phyloP scores from a whole-genome alignment of 2,888 invertebrate species.

The Synanthedon andrenaeformis region DNA sequence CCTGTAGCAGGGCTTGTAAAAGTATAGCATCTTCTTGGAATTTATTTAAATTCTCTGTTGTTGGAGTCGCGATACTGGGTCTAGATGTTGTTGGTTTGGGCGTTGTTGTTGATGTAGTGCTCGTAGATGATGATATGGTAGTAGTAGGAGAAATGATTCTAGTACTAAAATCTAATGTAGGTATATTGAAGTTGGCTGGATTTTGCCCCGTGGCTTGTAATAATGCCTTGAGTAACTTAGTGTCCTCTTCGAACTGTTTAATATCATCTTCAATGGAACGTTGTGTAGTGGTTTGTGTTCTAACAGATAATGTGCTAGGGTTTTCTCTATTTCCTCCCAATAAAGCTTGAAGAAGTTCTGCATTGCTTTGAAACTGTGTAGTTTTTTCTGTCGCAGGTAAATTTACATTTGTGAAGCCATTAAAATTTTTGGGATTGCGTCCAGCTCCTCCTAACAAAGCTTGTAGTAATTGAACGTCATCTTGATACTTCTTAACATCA shows the following conservation, averaged over 20 bases:
- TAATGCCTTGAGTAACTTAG: slow-evolving; percentile 52
- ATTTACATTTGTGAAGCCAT: slow-evolving; percentile 24
- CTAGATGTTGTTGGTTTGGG: slow-evolving; percentile 22
- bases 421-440: slow-evolving; percentile 52
- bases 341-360: slow-evolving; percentile 42
- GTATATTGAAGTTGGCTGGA: slow-evolving; percentile 46
- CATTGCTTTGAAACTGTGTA: slow-evolving; percentile 21
- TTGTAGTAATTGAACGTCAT: slow-evolving; percentile 35
- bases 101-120: slow-evolving; percentile 21
- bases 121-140: slow-evolving; percentile 15
- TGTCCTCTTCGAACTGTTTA: slow-evolving; percentile 58
- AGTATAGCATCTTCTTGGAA: slow-evolving; percentile 53
- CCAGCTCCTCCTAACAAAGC: slow-evolving; percentile 34
- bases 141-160: slow-evolving; percentile 22
- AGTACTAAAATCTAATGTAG: slow-evolving; percentile 31
- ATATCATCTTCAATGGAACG: slow-evolving; percentile 58
- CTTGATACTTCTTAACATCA: slow-evolving; percentile 32
- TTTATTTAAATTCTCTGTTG: slow-evolving; percentile 44
- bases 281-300: slow-evolving; percentile 32
- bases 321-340: slow-evolving; percentile 34
- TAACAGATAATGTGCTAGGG: slow-evolving; percentile 18
- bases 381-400: slow-evolving; percentile 10
- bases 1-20: slow-evolving; percentile 55
- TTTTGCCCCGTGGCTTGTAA: slow-evolving; percentile 57
- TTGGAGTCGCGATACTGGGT: slow-evolving; percentile 20